Evolutionary conservation across 2,888 invertebrate species (phyloP), one percentile per base, ranked within the genome.

Genomic region (Drosophila affinis): DNA sequence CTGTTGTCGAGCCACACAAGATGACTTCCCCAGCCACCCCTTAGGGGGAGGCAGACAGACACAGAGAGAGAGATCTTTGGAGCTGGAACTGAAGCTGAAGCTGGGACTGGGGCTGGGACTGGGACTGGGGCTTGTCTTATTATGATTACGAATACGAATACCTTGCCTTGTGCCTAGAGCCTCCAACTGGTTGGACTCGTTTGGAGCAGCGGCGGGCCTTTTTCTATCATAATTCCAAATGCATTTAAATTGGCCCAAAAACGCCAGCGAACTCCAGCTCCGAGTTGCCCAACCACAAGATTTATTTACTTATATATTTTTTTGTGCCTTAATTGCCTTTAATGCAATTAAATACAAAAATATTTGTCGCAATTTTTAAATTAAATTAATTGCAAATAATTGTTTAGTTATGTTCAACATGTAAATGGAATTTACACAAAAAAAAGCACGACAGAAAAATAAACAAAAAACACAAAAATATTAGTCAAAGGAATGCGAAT

Each of bases 291-390:
- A 72, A 71, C 55, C 17, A 45, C 73, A 51, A 73, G 72, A 78
- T 62, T 76, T 61, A 71, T 54, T 81, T 74, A 69, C 51, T 53
- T 76, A 86, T 71, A 59, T 76, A 75, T 78, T 72, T 68, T 62
- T 34, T 34, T 24, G 24, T 21, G 47, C 62, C 64, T 87, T 87
- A 87, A 84, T 87, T 87, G 81, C 64, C 52, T 55, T 7, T 87
- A 82, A 84, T 85, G 87, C 77, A 82, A 82, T 82, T 84, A 87
- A 72, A 81, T 52, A 72, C 70, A 81, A 77, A 79, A 81, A 85
- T 82, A 79, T 81, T 81, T 84, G 65, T 73, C 65, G 47, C 49
- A 64, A 52, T 52, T 51, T 63, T 61, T 58, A 51, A 73, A 72
- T 72, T 72, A 72, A 73, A 65, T 65, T 72, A 72, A 72, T 72